These are phyloP conservation scores for Tinamus major DNA, from an alignment of 2,797 vertebrate genomes.

Conservation along the genomic window DNA sequence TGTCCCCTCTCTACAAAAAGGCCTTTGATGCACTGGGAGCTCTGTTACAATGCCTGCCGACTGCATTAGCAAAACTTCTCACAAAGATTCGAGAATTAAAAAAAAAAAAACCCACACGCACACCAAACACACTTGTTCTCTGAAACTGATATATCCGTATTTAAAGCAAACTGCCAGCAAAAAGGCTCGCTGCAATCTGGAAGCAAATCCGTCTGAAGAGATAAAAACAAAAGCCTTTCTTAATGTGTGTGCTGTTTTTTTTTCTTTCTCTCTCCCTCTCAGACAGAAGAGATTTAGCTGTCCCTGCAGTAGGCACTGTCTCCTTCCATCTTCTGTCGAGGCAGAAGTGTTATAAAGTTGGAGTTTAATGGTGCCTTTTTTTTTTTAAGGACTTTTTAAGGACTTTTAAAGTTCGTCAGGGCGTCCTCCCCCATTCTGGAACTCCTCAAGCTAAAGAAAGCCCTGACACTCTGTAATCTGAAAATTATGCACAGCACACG, in stretches of 20 bases:
- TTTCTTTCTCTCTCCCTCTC: neutral
- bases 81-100: constrained; percentile 54
- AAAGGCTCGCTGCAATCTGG: constrained; percentile 48
- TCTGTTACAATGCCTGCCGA: constrained; percentile 63
- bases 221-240: constrained; percentile 63
- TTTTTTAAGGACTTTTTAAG: constrained; percentile 31
- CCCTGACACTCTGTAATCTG: constrained; percentile 37
- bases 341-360: neutral
- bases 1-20: constrained; percentile 54
- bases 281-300: neutral
- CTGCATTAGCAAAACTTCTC: constrained; percentile 71
- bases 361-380: neutral
- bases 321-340: neutral
- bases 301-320: constrained; percentile 10
- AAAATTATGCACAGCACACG: neutral
- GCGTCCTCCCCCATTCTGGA: neutral
- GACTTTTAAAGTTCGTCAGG: neutral
- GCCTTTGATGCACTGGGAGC: constrained; percentile 70
- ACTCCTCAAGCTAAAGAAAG: constrained; percentile 4
- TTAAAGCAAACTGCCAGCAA: constrained; percentile 25
- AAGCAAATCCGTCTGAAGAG: neutral
- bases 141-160: constrained; percentile 56
- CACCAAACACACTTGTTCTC: constrained; percentile 17
- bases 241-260: neutral
- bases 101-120: neutral